A percentile compares a stretch with the other conserved stretches of the same genome.
phyloP scores from a whole-genome alignment of 2,113 vertebrate species.

The Oncorhynchus kisutch region DNA sequence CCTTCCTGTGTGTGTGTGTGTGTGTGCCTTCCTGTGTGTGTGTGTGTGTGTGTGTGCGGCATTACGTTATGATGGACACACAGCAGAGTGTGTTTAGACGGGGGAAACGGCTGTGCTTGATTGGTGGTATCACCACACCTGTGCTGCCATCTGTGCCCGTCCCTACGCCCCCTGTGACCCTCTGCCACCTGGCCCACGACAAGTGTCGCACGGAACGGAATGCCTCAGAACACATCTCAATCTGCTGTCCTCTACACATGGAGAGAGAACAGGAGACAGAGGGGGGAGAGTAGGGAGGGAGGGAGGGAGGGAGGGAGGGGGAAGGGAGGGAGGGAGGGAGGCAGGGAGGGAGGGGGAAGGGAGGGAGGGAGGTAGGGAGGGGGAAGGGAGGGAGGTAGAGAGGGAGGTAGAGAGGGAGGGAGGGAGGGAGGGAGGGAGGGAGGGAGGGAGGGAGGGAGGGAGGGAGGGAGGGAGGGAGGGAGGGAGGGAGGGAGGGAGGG shows the following conservation, averaged over 20 bases:
- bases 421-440: too few species aligned
- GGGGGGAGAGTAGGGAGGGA: background rate
- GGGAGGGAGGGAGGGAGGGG: too few species aligned
- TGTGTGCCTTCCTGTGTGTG: too few species aligned
- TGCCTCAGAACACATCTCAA: conserved; percentile 60
- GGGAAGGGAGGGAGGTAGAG: too few species aligned
- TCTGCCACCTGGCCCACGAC: conserved; percentile 57
- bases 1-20: too few species aligned
- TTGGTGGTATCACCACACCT: conserved; percentile 73
- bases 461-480: too few species aligned
- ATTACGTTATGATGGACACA: conserved; percentile 27
- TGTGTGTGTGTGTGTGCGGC: background rate
- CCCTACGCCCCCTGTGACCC: conserved; percentile 45
- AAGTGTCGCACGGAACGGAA: conserved; percentile 38
- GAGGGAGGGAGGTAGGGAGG: too few species aligned
- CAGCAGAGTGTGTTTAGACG: conserved; percentile 60
- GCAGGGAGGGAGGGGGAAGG: fast-evolving
- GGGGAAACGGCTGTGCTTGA: conserved; percentile 65
- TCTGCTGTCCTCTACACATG: conserved; percentile 52
- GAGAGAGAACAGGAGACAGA: background rate
- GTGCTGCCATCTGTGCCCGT: conserved; percentile 73
- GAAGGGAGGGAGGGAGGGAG: fast-evolving
- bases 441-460: too few species aligned
- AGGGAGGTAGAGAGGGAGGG: too few species aligned
- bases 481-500: too few species aligned